A percentile compares a stretch with the other conserved stretches of the same genome.
These are phyloP conservation scores for Xiphophorus couchianus DNA, from an alignment of 2,113 vertebrate genomes.

Conservation along the genomic window DNA sequence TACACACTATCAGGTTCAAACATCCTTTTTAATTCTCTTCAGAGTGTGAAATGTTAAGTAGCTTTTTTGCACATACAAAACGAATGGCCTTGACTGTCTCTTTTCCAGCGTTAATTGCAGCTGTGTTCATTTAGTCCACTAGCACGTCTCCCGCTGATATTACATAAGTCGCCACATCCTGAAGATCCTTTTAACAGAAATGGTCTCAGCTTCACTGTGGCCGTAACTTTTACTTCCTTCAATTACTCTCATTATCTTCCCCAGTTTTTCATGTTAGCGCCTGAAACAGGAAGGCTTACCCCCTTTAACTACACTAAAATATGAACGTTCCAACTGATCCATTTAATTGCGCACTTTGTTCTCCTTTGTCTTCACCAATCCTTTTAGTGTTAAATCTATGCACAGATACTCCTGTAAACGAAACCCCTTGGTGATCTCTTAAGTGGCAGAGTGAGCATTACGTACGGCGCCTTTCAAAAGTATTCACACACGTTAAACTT, in stretches of 20 bases:
- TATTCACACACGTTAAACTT: background rate
- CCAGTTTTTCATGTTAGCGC: background rate
- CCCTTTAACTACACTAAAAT: too few relatives aligned
- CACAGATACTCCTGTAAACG: constrained; percentile 27
- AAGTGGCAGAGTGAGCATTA: constrained; percentile 2
- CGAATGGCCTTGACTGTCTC: constrained; percentile 25
- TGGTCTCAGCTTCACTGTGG: background rate
- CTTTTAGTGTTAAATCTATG: constrained; percentile 47
- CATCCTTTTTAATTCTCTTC: background rate
- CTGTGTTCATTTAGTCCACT: constrained; percentile 8
- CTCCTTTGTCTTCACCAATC: constrained; percentile 8
- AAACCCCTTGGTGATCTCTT: background rate
- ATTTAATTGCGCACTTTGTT: too few relatives aligned
- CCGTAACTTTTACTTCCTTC: background rate
- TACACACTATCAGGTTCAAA: background rate
- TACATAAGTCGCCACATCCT: background rate
- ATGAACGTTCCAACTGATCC: background rate
- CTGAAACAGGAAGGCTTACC: background rate
- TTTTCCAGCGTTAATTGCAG: constrained; percentile 7
- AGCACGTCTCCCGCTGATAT: constrained; percentile 21
- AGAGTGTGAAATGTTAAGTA: constrained; percentile 17
- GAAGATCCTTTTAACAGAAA: background rate
- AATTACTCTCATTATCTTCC: background rate
- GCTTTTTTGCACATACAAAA: constrained; percentile 43
- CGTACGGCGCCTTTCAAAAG: constrained; percentile 7